Evolutionary conservation across 2,888 invertebrate species (phyloP), one percentile per base, ranked within the genome.

Genomic region (Lasioglossum vierecki): DNA sequence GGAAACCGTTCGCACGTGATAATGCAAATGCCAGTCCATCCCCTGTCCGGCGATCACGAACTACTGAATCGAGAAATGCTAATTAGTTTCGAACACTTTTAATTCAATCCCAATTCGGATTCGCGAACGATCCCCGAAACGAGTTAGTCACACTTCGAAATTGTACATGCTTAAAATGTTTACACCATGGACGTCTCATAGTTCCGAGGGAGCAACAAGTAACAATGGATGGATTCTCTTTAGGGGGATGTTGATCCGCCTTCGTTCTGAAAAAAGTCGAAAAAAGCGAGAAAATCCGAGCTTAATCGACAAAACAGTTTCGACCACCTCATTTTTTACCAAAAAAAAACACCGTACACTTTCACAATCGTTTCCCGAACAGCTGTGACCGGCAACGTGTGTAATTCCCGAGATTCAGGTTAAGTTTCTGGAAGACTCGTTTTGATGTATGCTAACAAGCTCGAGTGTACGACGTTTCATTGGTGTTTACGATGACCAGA

Each of bases 361-460:
- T 77, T 74, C 63, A 72, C 39, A 63, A 79, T 57, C 44, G 73
- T 83, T 87, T 83, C 88, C 85, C 78, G 86, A 90, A 88, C 93
- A 93, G 92, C 93, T 93, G 93, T 89, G 85, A 86, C 89, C 90
- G 92, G 82, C 85, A 88, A 88, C 89, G 91, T 89, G 84, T 90
- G 84, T 88, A 83, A 91, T 88, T 81, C 76, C 75, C 46, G 73
- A 76, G 82, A 87, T 90, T 85, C 72, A 88, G 90, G 84, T 92
- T 91, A 91, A 76, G 90, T 92, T 92, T 92, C 93, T 91, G 93
- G 93, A 94, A 94, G 92, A 93, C 87, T 91, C 92, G 80, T 68
- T 84, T 84, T 82, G 15, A 72, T 72, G 30, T 26, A 49, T 30
- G 26, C 72, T 46, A 30, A 72, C 46, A 66, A 66, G 35, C 35